Evolutionary conservation across 2,113 vertebrate species (phyloP), one percentile per base, ranked within the genome.

Genomic region (Phrynosoma platyrhinos): DNA sequence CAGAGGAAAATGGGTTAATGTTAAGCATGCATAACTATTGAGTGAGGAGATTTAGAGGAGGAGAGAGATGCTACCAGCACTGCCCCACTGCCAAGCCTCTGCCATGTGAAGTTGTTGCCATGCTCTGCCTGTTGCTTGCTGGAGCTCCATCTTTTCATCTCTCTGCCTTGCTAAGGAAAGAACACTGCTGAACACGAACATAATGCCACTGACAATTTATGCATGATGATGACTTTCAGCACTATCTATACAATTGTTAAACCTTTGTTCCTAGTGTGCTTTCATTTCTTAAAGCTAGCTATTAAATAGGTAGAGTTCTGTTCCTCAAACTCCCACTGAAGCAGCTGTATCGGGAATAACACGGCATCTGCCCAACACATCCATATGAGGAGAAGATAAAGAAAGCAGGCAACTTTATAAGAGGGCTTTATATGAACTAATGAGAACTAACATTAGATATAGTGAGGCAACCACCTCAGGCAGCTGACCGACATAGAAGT

Each of bases 321-420:
- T 27, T 3, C 55, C 62, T 89, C 84, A 82, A 47, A 62, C 82
- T 30, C 83, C 1, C 27, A 27, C 27, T n/a, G 4, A 76, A 3
- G 66, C 47, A 91, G n/a, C 53, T 25, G 7, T 75, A 27, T 68
- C 25, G 55, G 21, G 74, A 79, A 21, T 71, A 64, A 90, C 84
- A 68, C 5, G 2, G 30, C 16, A 78, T 9, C 13, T 42, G 79
- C 13, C 4, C 32, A 55, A 88, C 89, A 71, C 78, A 83, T 20
- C 58, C 16, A 9, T 16, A 47, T 47, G 47, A 77, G 76, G 5
- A 74, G 2, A 84, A 30, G 21, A 25, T 84, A 12, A 32, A 7
- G 3, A 23, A 42, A 16, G 47, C 71, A 12, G 52, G 58, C 12
- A 90, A 9, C 72, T 23, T 42, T 55, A 30, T 2, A 21, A 79